Evolutionary conservation across 2,113 vertebrate genomes (phyloP).

Genomic region (Tachuris rubrigastra): DNA sequence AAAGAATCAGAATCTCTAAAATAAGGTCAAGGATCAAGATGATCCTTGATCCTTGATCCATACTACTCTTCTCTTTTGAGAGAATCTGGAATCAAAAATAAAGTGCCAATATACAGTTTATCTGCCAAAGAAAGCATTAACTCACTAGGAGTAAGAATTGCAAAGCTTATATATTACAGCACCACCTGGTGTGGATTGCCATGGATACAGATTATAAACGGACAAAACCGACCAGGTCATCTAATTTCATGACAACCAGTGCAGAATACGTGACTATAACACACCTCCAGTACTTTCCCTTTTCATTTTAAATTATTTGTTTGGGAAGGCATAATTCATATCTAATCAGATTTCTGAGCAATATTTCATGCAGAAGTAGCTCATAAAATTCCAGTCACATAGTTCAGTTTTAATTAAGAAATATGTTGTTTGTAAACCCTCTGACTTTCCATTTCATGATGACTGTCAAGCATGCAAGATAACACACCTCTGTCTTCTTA

Average conservation of each 20-base stretch:
- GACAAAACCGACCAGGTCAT: neutral
- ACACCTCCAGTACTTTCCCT: neutral
- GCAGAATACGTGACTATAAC: neutral
- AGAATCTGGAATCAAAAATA: neutral
- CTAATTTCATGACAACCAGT: neutral
- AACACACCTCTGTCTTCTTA: neutral
- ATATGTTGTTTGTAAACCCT: neutral
- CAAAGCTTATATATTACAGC: slow-evolving; percentile 29
- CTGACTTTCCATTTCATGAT: neutral
- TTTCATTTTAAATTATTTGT: neutral
- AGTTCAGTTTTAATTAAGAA: neutral
- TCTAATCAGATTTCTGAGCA: neutral
- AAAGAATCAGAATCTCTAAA: neutral
- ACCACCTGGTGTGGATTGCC: slow-evolving; percentile 45
- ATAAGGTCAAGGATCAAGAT: neutral
- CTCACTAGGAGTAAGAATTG: neutral
- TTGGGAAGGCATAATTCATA: neutral
- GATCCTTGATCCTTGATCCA: no score
- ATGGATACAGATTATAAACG: neutral
- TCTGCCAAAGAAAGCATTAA: neutral
- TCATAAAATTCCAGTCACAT: neutral
- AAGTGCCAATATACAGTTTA: neutral
- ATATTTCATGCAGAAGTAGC: neutral
- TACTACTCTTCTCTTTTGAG: neutral
- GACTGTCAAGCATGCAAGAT: neutral